Base-by-base conservation (phyloP, 2,797 vertebrate genomes). In the Tenualosa ilisha region DNA sequence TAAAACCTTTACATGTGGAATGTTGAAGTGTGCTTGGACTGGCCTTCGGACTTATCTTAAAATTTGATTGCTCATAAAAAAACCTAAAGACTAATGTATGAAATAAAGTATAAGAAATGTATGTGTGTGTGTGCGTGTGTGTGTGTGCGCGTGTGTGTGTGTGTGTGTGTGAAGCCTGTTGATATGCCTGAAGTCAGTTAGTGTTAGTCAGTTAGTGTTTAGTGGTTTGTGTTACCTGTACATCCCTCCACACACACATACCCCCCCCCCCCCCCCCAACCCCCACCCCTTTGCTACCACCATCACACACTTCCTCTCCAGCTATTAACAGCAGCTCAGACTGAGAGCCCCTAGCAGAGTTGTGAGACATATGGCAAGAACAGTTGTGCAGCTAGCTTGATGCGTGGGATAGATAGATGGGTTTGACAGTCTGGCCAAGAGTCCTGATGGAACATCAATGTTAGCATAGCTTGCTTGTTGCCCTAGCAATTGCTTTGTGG, bases 341-440 rank as follows among this genome's bases (percentile, higher is more conserved):
- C 96, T 95, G 94, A 95, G 94, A 93, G 95, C 94, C 93, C 95
- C 98, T 98, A 97, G 97, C 97, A 97, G 96, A 94, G 96, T 82
- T 91, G 92, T 87, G 90, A 93, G 96, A 94, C 97, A 98, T 98
- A 98, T 98, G 98, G 97, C 93, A 91, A 95, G 96, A 96, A 95
- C 97, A 98, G 97, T 96, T 97, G 96, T 95, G 95, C 96, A 92
- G 94, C 94, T 90, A 51, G 91, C 94, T 93, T 91, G 89, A 90
- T 85, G 92, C 95, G 94, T 95, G 95, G 92, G 94, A 93, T 93
- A 96, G 95, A 94, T 93, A 93, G 92, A 91, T 91, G 92, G 92
- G 95, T 95, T 94, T 89, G 88, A 93, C 94, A 95, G 90, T 93
- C 89, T 91, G 92, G 94, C 95, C 92, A 93, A 92, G 88, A 88